Base-by-base conservation (phyloP, 2,113 vertebrate species). In the Perca fluviatilis region DNA sequence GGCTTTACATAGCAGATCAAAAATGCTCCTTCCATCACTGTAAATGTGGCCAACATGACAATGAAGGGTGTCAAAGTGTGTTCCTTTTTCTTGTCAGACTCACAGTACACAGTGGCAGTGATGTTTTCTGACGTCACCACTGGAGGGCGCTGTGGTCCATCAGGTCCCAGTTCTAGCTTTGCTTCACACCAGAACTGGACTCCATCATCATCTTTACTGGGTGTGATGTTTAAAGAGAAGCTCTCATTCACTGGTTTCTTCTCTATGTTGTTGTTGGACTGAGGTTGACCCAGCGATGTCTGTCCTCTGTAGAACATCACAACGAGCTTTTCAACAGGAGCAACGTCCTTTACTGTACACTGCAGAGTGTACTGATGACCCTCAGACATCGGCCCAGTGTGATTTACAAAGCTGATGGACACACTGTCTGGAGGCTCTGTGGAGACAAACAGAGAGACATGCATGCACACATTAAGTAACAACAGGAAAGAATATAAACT, bases 381-480 rank as follows among this genome's bases (percentile, higher is more conserved):
- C 63, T 88, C 90, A 0, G 49, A 1, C 77, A 91, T 21, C n/a
- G 86, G 72, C 15, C 67, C 89, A 21, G 33, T 10, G 50, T 76
- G 80, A n/a, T 67, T n/a, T 0, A 1, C 1, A 21, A 84, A 47
- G 30, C 66, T 67, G 65, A 92, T 1, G 30, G 83, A 73, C 12
- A 94, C 90, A 1, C 3, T 58, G 33, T 83, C 10, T 72, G 94
- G 92, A 84, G 27, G 54, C 43, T 91, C 93, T 95, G 89, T 15
- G 65, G 51, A 65, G 50, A 61, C 11, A 36, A 23, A 65, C 19
- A 47, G 9, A 57, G 3, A 70, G 18, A 15, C 12, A 67, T 6
- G 9, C 23, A n/a, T 6, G 12, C 18, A 23, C 13, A 65, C 40
- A 30, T 56, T 56, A 4, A 56, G 10, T 54, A n/a, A n/a, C 3